phyloP scores from a whole-genome alignment of 2,113 vertebrate species.

The Cardinalis cardinalis region DNA sequence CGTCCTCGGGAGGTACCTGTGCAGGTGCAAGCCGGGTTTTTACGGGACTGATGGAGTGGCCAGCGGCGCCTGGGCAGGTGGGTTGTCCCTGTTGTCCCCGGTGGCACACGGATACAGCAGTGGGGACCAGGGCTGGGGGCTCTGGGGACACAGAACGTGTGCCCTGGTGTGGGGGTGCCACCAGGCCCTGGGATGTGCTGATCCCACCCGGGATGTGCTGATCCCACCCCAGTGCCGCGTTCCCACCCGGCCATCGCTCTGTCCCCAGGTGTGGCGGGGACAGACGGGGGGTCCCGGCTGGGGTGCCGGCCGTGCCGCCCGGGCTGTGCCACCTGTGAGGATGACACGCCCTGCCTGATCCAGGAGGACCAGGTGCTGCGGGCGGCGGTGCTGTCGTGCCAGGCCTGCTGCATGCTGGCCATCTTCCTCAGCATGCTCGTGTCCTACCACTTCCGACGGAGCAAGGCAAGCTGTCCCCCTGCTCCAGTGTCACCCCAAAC shows the following conservation, averaged over 20 bases:
- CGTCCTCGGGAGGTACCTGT: constrained; percentile 87
- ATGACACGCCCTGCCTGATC: constrained; percentile 81
- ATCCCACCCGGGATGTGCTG: background rate
- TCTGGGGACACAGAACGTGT: background rate
- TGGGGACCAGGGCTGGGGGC: accelerated
- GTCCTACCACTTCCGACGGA: constrained; percentile 81
- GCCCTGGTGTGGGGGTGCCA: background rate
- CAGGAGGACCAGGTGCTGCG: constrained; percentile 81
- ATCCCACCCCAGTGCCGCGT: accelerated
- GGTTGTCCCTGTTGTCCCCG: background rate
- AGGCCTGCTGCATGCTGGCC: constrained; percentile 87
- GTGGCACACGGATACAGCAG: background rate
- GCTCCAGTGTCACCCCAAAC: accelerated
- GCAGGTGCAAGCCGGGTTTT: constrained; percentile 87
- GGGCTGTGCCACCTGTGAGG: constrained; percentile 70
- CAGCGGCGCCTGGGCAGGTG: constrained; percentile 32
- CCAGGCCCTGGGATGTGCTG: background rate
- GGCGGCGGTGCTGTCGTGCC: constrained; percentile 75
- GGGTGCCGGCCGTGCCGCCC: background rate
- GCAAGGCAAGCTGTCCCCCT: constrained; percentile 72
- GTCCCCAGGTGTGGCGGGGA: background rate
- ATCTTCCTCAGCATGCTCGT: constrained; percentile 90
- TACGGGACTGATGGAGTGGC: constrained; percentile 61
- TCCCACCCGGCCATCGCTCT: accelerated
- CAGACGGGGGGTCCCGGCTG: background rate